phyloP scores from a whole-genome alignment of 1,140 invertebrate genomes.

The Panulirus ornatus region DNA sequence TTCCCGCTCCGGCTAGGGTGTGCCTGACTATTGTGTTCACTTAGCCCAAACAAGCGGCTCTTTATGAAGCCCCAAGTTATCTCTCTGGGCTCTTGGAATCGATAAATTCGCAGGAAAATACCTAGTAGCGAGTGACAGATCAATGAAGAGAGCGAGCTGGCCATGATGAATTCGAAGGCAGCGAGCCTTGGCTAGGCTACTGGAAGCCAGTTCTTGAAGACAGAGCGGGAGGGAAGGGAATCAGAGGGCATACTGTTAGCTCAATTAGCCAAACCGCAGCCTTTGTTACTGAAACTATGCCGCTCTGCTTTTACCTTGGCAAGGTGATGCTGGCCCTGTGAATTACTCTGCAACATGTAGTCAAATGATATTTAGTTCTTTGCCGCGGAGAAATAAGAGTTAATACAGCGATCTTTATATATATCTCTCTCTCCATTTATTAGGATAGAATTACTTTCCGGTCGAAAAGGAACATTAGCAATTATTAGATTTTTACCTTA shows the following conservation, averaged over 20 bases:
- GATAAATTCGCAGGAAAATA: background rate
- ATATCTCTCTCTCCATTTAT: too few species aligned
- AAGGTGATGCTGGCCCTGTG: slow-evolving; percentile 27
- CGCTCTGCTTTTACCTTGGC: slow-evolving; percentile 4
- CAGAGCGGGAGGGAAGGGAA: slow-evolving; percentile 25
- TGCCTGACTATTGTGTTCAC: background rate
- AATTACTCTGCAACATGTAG: slow-evolving; percentile 1
- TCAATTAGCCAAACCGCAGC: slow-evolving; percentile 53
- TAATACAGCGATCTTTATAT: too few species aligned
- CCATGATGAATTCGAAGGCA: background rate
- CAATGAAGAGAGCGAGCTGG: background rate
- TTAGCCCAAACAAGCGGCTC: background rate
- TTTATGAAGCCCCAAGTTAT: background rate
- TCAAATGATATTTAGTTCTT: background rate
- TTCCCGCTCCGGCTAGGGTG: background rate
- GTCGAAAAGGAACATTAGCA: too few species aligned
- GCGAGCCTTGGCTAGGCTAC: too few species aligned
- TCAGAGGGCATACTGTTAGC: slow-evolving; percentile 57
- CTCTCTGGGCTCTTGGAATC: background rate
- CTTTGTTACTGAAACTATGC: slow-evolving; percentile 38
- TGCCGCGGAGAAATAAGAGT: background rate
- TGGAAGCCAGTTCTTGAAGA: too few species aligned
- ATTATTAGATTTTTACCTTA: too few species aligned
- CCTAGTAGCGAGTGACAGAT: background rate
- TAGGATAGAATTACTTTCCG: too few species aligned